Percentiles rank a stretch among this genome's conserved stretches.
Conservation (phyloP, 2,888 invertebrate genomes). For the Drosophila quinaria region DNA sequence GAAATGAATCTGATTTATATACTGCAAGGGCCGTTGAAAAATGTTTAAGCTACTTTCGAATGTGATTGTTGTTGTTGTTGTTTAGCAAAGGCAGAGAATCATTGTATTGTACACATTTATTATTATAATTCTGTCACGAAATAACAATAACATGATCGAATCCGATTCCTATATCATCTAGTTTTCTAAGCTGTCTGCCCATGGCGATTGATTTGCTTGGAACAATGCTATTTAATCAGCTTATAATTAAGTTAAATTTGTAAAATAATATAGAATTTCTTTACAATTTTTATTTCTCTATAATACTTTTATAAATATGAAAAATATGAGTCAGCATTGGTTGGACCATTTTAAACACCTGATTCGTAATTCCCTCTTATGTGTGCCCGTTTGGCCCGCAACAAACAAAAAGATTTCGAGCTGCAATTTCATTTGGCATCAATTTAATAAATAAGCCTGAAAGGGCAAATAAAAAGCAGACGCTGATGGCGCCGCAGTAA, state of each 20-base stretch:
- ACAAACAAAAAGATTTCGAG: constrained; percentile 33
- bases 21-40: constrained; percentile 51
- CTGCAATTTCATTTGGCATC: constrained; percentile 65
- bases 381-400: background rate
- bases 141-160: constrained; percentile 17
- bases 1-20: constrained; percentile 72
- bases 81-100: background rate
- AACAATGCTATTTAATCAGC: background rate
- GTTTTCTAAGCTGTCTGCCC: background rate
- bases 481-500: constrained; percentile 57
- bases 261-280: constrained; percentile 1
- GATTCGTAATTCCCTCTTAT: constrained; percentile 31
- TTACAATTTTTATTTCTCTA: constrained; percentile 2
- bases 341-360: constrained; percentile 9
- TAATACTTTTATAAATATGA: constrained; percentile 32
- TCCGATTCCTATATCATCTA: background rate
- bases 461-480: constrained; percentile 68
- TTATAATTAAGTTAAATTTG: constrained; percentile 6
- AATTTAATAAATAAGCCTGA: constrained; percentile 74
- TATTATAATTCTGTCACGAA: constrained; percentile 15
- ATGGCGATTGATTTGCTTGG: background rate
- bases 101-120: background rate
- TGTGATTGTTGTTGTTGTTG: constrained; percentile 28
- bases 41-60: constrained; percentile 39
- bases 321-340: background rate